A percentile compares a stretch with the other conserved stretches of the same genome.
phyloP scores from a whole-genome alignment of 2,113 vertebrate genomes.

The Quiscalus mexicanus region DNA sequence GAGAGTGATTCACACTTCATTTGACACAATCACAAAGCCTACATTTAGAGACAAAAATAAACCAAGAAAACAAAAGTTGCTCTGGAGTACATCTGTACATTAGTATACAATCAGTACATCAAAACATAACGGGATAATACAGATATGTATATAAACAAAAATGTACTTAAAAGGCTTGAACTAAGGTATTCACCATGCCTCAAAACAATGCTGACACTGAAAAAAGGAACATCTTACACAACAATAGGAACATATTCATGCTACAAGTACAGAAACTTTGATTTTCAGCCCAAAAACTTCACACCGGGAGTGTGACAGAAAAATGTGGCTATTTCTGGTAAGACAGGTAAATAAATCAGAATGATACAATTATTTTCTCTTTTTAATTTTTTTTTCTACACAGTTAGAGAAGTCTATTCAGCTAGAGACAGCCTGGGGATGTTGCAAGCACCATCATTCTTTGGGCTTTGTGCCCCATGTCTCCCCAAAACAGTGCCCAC shows the following conservation, averaged over 20 bases:
- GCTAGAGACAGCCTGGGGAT: not conserved
- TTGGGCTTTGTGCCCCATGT: not conserved
- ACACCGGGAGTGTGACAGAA: not conserved
- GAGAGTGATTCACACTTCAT: not conserved
- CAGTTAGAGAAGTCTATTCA: not conserved
- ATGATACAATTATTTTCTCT: not conserved
- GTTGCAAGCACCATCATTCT: not conserved
- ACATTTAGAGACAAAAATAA: not conserved
- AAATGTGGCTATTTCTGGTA: not conserved
- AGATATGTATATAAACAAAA: not conserved
- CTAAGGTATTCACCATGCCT: not conserved
- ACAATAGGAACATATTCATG: not conserved
- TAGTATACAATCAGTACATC: not conserved
- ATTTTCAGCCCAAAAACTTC: not conserved
- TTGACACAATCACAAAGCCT: not conserved
- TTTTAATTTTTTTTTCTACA: not conserved
- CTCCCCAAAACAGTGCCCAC: not conserved
- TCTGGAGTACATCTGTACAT: not conserved
- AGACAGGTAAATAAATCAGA: not conserved
- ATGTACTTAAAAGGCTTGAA: not conserved
- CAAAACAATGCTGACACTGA: not conserved
- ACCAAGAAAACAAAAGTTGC: not conserved
- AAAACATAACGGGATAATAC: not conserved
- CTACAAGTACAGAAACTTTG: not conserved
- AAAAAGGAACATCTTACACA: not conserved